Evolutionary conservation across 1,140 invertebrate genomes (phyloP), one percentile per base, ranked within the genome.

Genomic region (Acromyrmex heyeri): DNA sequence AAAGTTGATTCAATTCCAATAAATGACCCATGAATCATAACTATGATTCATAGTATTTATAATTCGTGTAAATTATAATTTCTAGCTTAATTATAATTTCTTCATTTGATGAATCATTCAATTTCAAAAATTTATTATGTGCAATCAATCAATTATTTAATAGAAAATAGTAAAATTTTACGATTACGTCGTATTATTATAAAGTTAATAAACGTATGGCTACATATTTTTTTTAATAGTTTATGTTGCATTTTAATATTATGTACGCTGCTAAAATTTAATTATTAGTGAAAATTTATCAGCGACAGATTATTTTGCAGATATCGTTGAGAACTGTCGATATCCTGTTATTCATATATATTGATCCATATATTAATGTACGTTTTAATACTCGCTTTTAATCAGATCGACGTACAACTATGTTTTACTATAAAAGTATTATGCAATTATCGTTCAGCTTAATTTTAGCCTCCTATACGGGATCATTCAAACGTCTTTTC

Each of bases 381-480:
- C 10, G 14, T 69, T 69, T 67, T 57, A 57, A 30, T 79, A 53
- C 27, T 24, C 34, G 21, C 24, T 55, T 65, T 79, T 55, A 79
- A 69, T 57, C 30, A 30, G 50, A 81, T 44, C 2, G 78, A 81
- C 30, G 30, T 34, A 34, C 0, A 34, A 34, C 30, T 34, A 6
- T 6, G 21, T 4, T 24, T 14, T 44, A 55, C 16, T 10, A 21
- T 6, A 18, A 44, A 67, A 67, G 30, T 55, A 79, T 89, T 70
- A 67, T 57, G 50, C 44, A 88, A 86, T 75, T 86, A 53, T 79
- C 48, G 55, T 79, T 75, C 18, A 67, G 53, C 44, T 55, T 75
- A 65, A 79, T 83, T 76, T 73, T 75, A 89, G 79, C 57, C 87
- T 79, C 59, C 61, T 86, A 86, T 75, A 55, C n/a, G 30, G 18